Base-by-base conservation (phyloP, 2,113 vertebrate genomes). In the Bungarus multicinctus region DNA sequence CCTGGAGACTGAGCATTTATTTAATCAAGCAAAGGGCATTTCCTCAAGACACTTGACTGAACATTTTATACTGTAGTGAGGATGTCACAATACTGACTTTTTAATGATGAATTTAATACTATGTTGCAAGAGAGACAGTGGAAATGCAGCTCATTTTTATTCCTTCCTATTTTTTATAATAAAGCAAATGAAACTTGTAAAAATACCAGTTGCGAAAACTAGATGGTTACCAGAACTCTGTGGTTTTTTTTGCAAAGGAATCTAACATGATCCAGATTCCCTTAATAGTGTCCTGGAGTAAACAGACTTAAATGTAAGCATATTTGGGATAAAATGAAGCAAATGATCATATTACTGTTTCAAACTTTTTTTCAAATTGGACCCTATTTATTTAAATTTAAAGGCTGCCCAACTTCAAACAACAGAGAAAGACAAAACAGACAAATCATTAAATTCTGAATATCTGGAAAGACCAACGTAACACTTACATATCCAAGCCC, bases 21-120 rank as follows among this genome's bases (percentile, higher is more conserved):
- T 60, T 94, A 53, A 90, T 89, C 52, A 34, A 94, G n/a, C 88
- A 69, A 88, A 25, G 6, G 5, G 5, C 3, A 85, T 47, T 92
- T 93, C 94, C 81, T 92, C 39, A 94, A 93, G 39, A 6, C 58
- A 91, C 87, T 53, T 91, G 55, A 96, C 1, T 91, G 43, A 91
- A 94, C 34, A 93, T 8, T 93, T 86, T 85, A 74, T 81, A 39
- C 11, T 90, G 85, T 47, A 91, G 69, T 6, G 50, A 90, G 0
- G 0, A 93, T 88, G 50, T 91, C 90, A 92, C 34, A 94, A 10
- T 69, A 94, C 22, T 87, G 93, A 89, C 7, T 52, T 90, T 90
- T 30, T 12, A 10, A 92, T 9, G 90, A 34, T 47, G 22, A 34
- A 45, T 74, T 23, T 11, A 23, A 60, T 58, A 52, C 3, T 22